Evolutionary conservation across 2,888 invertebrate genomes (phyloP), one percentile per base, ranked within the genome.

Genomic region (Epistrophe grossulariae): DNA sequence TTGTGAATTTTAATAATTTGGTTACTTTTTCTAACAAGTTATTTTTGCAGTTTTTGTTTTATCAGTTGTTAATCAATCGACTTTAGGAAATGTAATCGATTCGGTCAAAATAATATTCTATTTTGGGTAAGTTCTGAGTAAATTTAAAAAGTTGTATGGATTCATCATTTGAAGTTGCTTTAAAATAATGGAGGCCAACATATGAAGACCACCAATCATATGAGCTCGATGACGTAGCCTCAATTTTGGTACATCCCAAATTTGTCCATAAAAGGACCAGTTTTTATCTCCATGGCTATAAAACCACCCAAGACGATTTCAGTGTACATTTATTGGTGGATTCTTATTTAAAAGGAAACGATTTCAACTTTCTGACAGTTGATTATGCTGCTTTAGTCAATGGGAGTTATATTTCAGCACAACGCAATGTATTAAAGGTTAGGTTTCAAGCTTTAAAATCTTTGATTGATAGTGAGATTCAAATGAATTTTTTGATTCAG

Each of bases 311-410:
- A 55, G 45, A 74, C 0, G 52, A 81, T 3, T 73, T 15, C n/a
- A 73, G 81, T 31, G 19, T 64, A 0, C 66, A 17, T 4, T 13
- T 81, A 15, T 1, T 81, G 9, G 85, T 78, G 13, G 64, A 81
- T 4, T 72, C 85, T 0, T 85, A 85, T 38, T 59, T 73, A 11
- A 57, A 48, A 35, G 52, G 81, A 70, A 81, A n/a, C n/a, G n/a
- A n/a, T n/a, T n/a, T 70, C 2, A 85, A 85, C 11, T n/a, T 85
- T 13, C 43, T 85, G 38, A 55, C 76, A n/a, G 15, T 84, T n/a
- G 84, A 84, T 72, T 84, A 52, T 71, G 48, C 52, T 11, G 6
- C 13, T 17, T 15, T 77, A n/a, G 76, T 76, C 0, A 59, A 50
- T 13, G 80, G 80, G 1, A 80, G 45, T 31, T 84, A 80, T 24